A percentile compares a stretch with the other conserved stretches of the same genome.
phyloP scores from a whole-genome alignment of 35 echinoderm and acorn worm species.

The Ophiothrix spiculata region DNA sequence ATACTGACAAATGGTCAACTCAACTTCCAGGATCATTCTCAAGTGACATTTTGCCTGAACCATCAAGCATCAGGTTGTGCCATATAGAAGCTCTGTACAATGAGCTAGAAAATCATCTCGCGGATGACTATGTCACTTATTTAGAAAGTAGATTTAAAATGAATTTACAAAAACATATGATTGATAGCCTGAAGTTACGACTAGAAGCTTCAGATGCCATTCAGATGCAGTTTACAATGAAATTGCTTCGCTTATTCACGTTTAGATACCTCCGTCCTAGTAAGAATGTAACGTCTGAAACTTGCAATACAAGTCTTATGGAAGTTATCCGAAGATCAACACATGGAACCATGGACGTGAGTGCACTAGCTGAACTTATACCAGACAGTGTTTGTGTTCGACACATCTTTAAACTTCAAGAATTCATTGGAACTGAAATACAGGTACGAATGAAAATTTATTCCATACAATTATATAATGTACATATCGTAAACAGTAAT shows the following conservation, averaged over 20 bases:
- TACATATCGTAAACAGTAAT: too few species aligned
- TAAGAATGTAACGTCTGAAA: neutral
- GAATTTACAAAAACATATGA: neutral
- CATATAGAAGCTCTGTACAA: conserved; percentile 25
- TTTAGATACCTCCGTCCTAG: neutral
- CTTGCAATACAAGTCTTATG: neutral
- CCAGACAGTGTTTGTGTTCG: neutral
- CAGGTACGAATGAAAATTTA: too few species aligned
- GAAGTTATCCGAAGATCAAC: neutral
- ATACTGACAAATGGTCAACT: conserved; percentile 6
- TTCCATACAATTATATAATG: too few species aligned
- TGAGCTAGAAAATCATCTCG: neutral
- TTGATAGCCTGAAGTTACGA: neutral
- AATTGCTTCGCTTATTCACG: neutral
- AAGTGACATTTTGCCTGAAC: neutral
- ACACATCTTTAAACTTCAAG: neutral
- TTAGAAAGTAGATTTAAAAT: neutral
- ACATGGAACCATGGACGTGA: neutral
- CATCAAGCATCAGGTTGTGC: neutral
- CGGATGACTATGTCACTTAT: neutral
- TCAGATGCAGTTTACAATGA: neutral
- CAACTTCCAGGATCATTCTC: neutral
- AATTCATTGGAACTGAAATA: neutral
- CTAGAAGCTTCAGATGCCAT: neutral
- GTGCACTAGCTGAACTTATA: neutral